A percentile compares a stretch with the other conserved stretches of the same genome.
Conservation (phyloP, 2,797 vertebrate genomes). For the Clarias platycephalus region DNA sequence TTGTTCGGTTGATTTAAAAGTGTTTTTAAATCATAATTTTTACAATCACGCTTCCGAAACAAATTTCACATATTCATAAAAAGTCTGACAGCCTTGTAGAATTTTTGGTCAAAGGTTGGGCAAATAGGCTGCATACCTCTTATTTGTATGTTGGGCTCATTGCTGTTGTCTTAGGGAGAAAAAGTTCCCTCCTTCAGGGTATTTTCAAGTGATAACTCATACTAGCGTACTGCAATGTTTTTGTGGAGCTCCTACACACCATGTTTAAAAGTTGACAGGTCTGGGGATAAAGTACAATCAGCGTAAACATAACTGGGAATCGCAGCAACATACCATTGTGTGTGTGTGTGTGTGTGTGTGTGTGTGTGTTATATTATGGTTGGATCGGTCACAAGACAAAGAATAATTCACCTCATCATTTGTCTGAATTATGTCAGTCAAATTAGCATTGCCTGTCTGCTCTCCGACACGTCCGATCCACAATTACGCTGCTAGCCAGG, state of each 20-base stretch:
- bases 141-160: not conserved
- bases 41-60: too few species aligned
- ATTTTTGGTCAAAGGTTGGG: too few species aligned
- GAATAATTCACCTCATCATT: too few species aligned
- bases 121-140: too few species aligned
- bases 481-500: not conserved
- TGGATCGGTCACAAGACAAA: not conserved
- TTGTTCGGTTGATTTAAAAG: too few species aligned
- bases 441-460: conserved; percentile 37
- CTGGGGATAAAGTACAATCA: not conserved
- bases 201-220: not conserved
- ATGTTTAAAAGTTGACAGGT: not conserved
- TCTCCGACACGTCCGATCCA: not conserved
- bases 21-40: too few species aligned
- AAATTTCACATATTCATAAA: too few species aligned
- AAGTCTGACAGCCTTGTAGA: too few species aligned
- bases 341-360: not conserved
- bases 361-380: not conserved
- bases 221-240: not conserved
- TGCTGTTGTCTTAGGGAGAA: not conserved
- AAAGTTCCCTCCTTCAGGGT: not conserved
- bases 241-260: not conserved
- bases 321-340: not conserved
- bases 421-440: not conserved
- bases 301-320: not conserved